phyloP scores from a whole-genome alignment of 2,797 vertebrate genomes.

The Falco rusticolus region DNA sequence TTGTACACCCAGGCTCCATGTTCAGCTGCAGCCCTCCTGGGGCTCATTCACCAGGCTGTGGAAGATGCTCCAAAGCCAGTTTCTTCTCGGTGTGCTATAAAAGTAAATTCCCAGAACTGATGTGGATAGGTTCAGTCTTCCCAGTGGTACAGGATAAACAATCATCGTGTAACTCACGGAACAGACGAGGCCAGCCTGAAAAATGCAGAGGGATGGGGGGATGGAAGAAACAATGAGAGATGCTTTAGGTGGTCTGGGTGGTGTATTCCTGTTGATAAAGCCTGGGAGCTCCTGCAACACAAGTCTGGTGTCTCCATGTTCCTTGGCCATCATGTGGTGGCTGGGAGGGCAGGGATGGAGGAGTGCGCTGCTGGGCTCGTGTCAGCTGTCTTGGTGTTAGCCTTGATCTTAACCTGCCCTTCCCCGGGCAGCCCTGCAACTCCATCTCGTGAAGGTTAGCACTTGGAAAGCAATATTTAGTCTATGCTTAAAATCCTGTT shows the following conservation, averaged over 20 bases:
- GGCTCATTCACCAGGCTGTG: accelerated
- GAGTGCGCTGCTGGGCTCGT: not conserved
- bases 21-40: not conserved
- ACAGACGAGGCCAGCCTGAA: not conserved
- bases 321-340: accelerated
- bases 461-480: not conserved
- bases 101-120: not conserved
- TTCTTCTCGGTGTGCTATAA: not conserved
- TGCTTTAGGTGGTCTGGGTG: not conserved
- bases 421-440: not conserved
- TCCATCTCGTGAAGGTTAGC: not conserved
- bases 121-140: not conserved
- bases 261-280: no score
- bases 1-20: not conserved
- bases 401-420: not conserved
- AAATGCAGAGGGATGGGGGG: not conserved
- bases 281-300: not conserved
- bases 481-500: not conserved
- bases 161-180: not conserved
- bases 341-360: not conserved
- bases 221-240: not conserved
- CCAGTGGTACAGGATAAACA: not conserved
- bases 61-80: not conserved
- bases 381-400: not conserved
- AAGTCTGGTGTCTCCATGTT: not conserved